Conservation (phyloP, 2,113 vertebrate genomes). For the Gymnocephalus cernua region DNA sequence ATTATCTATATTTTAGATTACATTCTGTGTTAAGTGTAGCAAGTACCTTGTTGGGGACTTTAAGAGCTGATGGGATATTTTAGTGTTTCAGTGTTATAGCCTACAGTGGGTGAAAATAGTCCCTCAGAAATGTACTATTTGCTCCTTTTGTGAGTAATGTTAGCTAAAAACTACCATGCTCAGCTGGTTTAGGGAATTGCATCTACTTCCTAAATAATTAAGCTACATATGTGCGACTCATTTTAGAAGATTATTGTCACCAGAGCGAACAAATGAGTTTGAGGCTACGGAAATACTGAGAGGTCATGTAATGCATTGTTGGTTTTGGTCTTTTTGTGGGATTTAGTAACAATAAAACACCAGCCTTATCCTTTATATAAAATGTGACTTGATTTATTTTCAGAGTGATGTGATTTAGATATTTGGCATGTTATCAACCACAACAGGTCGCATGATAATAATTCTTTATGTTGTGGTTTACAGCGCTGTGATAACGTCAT, state of each 20-base stretch:
- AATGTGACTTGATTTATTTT: not conserved
- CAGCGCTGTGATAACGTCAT: not conserved
- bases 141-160: not conserved
- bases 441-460: not conserved
- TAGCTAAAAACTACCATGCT: not conserved
- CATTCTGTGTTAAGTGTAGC: not conserved
- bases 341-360: not conserved
- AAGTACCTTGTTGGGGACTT: not conserved
- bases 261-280: not conserved
- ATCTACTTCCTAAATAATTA: not conserved
- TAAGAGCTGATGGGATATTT: not conserved
- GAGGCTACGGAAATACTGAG: not conserved
- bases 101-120: not conserved
- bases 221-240: not conserved
- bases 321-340: not conserved
- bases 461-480: not conserved
- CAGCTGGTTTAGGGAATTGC: not conserved
- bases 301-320: not conserved
- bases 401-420: not conserved
- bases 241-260: slow-evolving; percentile 11
- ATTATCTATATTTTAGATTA: not conserved
- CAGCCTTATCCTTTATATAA: not conserved
- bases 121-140: not conserved
- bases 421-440: not conserved
- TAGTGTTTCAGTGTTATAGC: too few species aligned